Conservation (phyloP, 2,797 vertebrate species). For the Halcyon badia region DNA sequence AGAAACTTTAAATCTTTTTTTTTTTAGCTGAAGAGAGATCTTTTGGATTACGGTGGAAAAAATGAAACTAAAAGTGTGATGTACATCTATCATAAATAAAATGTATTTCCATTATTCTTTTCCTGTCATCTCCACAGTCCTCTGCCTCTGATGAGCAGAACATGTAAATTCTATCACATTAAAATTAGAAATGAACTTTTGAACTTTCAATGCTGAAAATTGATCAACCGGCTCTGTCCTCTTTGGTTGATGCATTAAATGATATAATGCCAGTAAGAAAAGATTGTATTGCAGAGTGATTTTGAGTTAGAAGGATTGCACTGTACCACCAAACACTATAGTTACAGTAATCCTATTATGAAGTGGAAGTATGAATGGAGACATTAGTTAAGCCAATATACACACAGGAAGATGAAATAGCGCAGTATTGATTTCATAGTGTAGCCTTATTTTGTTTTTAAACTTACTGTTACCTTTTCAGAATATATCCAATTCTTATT, state of each 20-base stretch:
- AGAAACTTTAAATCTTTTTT: slow-evolving; percentile 1
- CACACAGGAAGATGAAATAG: background rate
- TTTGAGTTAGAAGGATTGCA: background rate
- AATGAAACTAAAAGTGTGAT: background rate
- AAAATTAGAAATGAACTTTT: slow-evolving; percentile 30
- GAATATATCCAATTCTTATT: background rate
- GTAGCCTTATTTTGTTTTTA: background rate
- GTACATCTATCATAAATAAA: background rate
- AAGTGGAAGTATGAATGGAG: background rate
- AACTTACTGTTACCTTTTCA: background rate
- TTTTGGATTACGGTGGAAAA: background rate
- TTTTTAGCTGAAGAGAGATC: background rate
- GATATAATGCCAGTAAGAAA: background rate
- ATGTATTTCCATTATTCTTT: background rate
- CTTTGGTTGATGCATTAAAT: background rate
- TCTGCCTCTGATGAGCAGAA: background rate
- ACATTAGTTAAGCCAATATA: background rate
- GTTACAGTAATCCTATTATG: slow-evolving; percentile 1
- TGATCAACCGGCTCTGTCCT: background rate
- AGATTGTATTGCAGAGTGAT: background rate
- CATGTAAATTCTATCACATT: background rate
- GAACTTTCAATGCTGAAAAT: background rate
- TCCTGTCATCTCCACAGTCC: background rate
- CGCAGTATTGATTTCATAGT: background rate
- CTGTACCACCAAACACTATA: background rate